Percentiles rank a stretch among this genome's conserved stretches.
Conservation (phyloP, 2,113 vertebrate species). For the Sardina pilchardus region DNA sequence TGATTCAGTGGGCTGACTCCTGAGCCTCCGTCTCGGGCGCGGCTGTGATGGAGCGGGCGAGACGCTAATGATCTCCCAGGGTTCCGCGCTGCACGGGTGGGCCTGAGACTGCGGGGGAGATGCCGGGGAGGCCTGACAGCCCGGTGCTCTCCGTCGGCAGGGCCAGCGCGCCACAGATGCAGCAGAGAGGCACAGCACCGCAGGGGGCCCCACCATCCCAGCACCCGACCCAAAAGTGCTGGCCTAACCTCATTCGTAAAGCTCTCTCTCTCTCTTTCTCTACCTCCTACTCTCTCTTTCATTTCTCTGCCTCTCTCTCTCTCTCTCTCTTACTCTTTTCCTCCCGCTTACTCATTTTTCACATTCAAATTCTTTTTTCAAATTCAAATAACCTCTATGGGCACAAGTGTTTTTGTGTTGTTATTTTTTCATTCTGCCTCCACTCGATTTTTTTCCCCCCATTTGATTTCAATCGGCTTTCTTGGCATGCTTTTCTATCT, state of each 20-base stretch:
- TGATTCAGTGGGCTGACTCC: not conserved
- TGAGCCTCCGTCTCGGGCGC: not conserved
- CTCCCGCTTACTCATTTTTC: not conserved
- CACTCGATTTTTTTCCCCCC: not conserved
- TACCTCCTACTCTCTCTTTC: not conserved
- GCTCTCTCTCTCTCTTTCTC: not conserved
- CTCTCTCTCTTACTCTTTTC: not conserved
- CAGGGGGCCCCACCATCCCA: too few species aligned
- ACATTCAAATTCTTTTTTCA: not conserved
- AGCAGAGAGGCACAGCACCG: not conserved
- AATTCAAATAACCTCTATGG: not conserved
- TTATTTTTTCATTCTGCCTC: not conserved
- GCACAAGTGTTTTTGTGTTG: not conserved
- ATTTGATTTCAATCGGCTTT: not conserved
- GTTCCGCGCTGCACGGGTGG: constrained; percentile 35
- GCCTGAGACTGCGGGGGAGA: constrained; percentile 28
- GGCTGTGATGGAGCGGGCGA: not conserved
- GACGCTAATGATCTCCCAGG: constrained; percentile 47
- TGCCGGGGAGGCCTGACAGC: constrained; percentile 40
- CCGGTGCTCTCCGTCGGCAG: not conserved
- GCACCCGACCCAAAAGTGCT: not conserved
- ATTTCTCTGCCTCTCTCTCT: too few species aligned
- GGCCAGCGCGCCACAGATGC: not conserved
- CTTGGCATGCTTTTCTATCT: constrained; percentile 1
- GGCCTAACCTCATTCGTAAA: not conserved